phyloP scores from a whole-genome alignment of 2,797 vertebrate genomes.

The Catostomus latipinnis region DNA sequence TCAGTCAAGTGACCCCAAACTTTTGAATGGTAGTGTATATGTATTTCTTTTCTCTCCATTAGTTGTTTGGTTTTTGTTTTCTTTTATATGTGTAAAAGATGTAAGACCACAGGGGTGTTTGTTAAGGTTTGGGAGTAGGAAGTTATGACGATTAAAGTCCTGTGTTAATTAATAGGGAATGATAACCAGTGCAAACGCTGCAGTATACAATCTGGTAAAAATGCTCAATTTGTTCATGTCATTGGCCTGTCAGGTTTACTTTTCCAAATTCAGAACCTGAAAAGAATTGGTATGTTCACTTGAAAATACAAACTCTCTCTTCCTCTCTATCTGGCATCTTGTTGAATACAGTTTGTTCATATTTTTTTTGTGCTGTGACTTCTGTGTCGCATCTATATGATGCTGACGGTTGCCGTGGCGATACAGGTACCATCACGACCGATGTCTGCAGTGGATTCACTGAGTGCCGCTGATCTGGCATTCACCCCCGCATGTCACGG shows the following conservation, averaged over 20 bases:
- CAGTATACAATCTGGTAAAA: neutral
- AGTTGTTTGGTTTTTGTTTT: too few species aligned
- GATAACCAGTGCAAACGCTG: neutral
- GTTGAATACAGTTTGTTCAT: slow-evolving; percentile 7
- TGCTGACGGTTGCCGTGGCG: neutral
- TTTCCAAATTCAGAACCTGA: neutral
- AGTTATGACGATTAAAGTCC: neutral
- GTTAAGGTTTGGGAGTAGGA: too few species aligned
- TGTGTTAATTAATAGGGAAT: neutral
- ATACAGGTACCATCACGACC: slow-evolving; percentile 13
- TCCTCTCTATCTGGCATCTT: slow-evolving; percentile 1
- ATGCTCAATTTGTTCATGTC: neutral
- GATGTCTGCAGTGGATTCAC: slow-evolving; percentile 1
- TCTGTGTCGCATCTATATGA: neutral
- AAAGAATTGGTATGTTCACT: neutral
- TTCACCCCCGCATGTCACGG: slow-evolving; percentile 28
- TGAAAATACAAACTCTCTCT: neutral
- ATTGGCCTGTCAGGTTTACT: neutral
- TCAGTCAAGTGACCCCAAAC: too few species aligned
- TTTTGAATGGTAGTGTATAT: too few species aligned
- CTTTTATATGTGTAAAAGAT: too few species aligned
- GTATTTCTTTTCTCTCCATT: too few species aligned
- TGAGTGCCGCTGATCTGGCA: slow-evolving; percentile 18
- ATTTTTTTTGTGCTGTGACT: slow-evolving; percentile 10
- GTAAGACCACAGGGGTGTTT: too few species aligned